Conservation (phyloP, 1,140 invertebrate genomes). For the Episyrphus balteatus region DNA sequence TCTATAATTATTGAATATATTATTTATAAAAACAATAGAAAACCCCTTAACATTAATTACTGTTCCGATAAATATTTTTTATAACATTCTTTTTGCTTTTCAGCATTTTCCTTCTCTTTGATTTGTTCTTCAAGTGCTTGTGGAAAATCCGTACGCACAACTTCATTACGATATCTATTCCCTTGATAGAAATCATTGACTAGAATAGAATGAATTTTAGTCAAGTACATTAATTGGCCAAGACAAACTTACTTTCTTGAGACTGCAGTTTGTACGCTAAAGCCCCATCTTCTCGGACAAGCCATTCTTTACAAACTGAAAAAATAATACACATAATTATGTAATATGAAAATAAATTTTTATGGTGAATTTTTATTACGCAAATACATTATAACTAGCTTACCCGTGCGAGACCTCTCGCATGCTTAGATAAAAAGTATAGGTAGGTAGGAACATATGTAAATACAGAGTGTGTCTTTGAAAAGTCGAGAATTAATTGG, state of each 20-base stretch:
- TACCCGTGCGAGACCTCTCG: too few species aligned
- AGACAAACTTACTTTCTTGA: constrained; percentile 65
- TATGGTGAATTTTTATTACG: neutral
- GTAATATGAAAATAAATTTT: neutral
- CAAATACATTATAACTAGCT: too few species aligned
- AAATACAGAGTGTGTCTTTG: too few species aligned
- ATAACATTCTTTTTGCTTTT: constrained; percentile 47
- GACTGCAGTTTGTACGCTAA: constrained; percentile 80
- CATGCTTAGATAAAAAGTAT: too few species aligned
- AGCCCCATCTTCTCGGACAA: constrained; percentile 83
- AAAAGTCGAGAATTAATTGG: too few species aligned
- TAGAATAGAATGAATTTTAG: constrained; percentile 28
- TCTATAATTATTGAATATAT: constrained; percentile 28
- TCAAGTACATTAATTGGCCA: neutral
- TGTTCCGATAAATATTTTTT: constrained; percentile 30
- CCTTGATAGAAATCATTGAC: constrained; percentile 72
- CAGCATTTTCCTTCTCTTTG: constrained; percentile 56
- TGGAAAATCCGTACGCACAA: constrained; percentile 80
- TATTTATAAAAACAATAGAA: neutral
- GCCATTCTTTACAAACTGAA: constrained; percentile 77
- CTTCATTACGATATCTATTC: constrained; percentile 76
- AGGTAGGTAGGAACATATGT: too few species aligned
- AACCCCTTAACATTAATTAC: constrained; percentile 11
- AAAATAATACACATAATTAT: neutral
- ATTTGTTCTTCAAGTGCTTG: constrained; percentile 71